Evolutionary conservation across 2,113 vertebrate species (phyloP).

Genomic region (Pterocles gutturalis): DNA sequence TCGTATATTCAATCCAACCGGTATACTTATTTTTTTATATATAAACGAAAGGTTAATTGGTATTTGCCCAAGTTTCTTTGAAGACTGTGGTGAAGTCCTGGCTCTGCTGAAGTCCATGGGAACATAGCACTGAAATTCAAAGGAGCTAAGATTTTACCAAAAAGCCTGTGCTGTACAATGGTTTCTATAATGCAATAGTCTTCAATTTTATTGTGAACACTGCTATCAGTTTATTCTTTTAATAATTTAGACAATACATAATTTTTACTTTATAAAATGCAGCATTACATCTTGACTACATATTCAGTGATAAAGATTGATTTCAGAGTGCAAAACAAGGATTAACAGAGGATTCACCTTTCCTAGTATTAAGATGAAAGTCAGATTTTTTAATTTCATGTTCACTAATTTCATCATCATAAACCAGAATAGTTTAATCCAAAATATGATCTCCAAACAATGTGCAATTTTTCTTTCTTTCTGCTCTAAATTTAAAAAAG

Average conservation of each 20-base stretch:
- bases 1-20: conserved; percentile 64
- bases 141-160: conserved; percentile 6
- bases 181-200: neutral
- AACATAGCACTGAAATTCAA: neutral
- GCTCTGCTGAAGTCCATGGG: neutral
- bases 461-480: conserved; percentile 59
- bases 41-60: conserved; percentile 63
- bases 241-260: conserved; percentile 55
- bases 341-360: conserved; percentile 71
- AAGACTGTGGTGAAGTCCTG: conserved; percentile 38
- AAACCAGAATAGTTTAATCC: conserved; percentile 53
- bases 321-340: conserved; percentile 80
- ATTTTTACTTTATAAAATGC: conserved; percentile 77
- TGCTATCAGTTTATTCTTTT: conserved; percentile 41
- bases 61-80: conserved; percentile 50
- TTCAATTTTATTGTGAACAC: conserved; percentile 60
- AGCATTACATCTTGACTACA: conserved; percentile 72
- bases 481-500: conserved; percentile 56
- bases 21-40: conserved; percentile 13
- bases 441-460: conserved; percentile 66
- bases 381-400: conserved; percentile 60
- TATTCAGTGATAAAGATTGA: conserved; percentile 61
- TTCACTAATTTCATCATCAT: conserved; percentile 20
- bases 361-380: conserved; percentile 60
- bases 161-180: neutral